A percentile compares a stretch with the other conserved stretches of the same genome.
These are phyloP conservation scores for Hemibagrus wyckioides DNA, from an alignment of 2,113 vertebrate genomes.

Conservation along the genomic window DNA sequence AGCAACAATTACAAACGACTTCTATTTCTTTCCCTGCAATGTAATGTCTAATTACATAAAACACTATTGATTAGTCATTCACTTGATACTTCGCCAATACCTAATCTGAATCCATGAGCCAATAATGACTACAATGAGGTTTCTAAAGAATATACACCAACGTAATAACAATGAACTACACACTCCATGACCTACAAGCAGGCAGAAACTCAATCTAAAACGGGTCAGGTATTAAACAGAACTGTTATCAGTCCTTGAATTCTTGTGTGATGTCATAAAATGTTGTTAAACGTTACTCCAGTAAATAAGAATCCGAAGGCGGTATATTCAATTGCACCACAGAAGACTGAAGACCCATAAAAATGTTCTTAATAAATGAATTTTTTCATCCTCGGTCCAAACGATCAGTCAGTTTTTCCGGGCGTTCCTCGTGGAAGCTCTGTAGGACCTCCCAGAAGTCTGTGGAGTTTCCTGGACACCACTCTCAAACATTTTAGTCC, in stretches of 20 bases:
- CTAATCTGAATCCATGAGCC: neutral
- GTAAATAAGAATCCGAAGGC: neutral
- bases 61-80: neutral
- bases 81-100: neutral
- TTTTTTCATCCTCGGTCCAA: neutral
- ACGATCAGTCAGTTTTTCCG: neutral
- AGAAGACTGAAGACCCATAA: neutral
- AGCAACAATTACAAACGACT: neutral
- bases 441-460: slow-evolving; percentile 1
- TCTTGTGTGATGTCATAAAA: neutral
- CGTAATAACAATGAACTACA: neutral
- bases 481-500: neutral
- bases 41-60: neutral
- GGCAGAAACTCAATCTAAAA: neutral
- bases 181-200: neutral
- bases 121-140: neutral
- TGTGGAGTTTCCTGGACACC: neutral
- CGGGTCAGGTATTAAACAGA: neutral
- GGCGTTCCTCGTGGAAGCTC: neutral
- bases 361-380: neutral
- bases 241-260: neutral
- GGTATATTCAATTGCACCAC: neutral
- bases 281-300: neutral
- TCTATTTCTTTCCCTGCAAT: neutral
- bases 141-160: neutral